Conservation (phyloP, 2,797 vertebrate species). For the Tokudaia muenninki region DNA sequence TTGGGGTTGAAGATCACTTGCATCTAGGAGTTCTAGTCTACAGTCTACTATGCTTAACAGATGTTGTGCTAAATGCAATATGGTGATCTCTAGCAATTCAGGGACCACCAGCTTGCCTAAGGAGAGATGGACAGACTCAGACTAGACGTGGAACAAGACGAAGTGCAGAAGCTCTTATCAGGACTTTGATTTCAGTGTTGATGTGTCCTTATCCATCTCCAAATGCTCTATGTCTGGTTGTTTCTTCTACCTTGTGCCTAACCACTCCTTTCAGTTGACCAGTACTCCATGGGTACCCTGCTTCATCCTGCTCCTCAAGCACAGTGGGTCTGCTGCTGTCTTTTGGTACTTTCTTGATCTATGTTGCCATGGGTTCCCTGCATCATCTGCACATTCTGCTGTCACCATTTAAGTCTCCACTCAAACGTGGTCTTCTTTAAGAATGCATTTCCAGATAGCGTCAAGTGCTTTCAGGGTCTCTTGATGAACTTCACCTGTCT, state of each 20-base stretch:
- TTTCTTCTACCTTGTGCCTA: not conserved
- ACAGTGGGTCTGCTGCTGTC: not conserved
- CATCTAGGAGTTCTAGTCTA: not conserved
- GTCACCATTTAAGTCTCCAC: not conserved
- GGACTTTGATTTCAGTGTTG: not conserved
- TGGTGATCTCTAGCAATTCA: not conserved
- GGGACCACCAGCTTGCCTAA: not conserved
- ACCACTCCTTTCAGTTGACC: not conserved
- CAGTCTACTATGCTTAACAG: too few species aligned
- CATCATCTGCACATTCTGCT: not conserved
- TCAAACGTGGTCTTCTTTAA: not conserved
- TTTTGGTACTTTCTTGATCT: not conserved
- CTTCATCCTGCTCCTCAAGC: not conserved
- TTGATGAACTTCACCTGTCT: not conserved
- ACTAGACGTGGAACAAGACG: too few species aligned
- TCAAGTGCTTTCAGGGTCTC: not conserved
- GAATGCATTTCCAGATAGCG: not conserved
- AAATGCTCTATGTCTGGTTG: not conserved
- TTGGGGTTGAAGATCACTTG: too few species aligned
- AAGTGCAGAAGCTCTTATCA: not conserved
- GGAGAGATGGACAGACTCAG: not conserved
- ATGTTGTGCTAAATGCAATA: not conserved
- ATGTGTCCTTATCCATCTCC: not conserved
- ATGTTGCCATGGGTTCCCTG: not conserved
- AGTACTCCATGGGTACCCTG: fast-evolving